Conservation (phyloP, 2,888 invertebrate species). For the Drosophila pegasa region DNA sequence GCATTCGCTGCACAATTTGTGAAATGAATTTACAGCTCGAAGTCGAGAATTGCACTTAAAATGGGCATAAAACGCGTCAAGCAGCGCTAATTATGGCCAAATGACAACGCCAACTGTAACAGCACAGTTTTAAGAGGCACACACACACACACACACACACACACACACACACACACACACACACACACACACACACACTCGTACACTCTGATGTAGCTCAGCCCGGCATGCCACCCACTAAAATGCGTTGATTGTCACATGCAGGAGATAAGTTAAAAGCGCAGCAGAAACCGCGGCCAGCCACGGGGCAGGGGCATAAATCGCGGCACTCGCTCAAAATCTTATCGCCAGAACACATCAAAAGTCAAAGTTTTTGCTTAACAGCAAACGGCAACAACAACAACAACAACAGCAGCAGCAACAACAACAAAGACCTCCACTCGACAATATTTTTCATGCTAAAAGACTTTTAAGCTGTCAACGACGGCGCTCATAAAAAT, state of each 20-base stretch:
- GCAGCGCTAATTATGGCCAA: constrained; percentile 68
- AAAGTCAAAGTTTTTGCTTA: constrained; percentile 61
- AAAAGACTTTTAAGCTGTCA: constrained; percentile 80
- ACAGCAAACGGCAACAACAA: constrained; percentile 34
- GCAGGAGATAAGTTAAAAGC: constrained; percentile 75
- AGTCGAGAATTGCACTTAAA: constrained; percentile 69
- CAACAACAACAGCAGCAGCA: constrained; percentile 16
- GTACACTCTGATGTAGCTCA: neutral
- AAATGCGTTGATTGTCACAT: constrained; percentile 81
- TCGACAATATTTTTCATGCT: constrained; percentile 77
- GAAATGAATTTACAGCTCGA: constrained; percentile 75
- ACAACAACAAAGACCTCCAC: constrained; percentile 46
- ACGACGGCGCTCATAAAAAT: constrained; percentile 76
- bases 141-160: constrained; percentile 3
- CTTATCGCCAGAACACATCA: constrained; percentile 71
- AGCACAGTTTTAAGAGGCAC: constrained; percentile 13
- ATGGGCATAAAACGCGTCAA: constrained; percentile 70
- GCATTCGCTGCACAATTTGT: constrained; percentile 71
- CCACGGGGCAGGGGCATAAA: constrained; percentile 58
- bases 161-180: constrained; percentile 3
- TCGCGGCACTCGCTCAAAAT: constrained; percentile 73
- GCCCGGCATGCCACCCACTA: constrained; percentile 47
- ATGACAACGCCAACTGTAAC: constrained; percentile 26
- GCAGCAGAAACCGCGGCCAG: constrained; percentile 28
- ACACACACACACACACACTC: constrained; percentile 6